Evolutionary conservation across 2,113 vertebrate species (phyloP), one percentile per base, ranked within the genome.

Genomic region (Muscicapa adusta): DNA sequence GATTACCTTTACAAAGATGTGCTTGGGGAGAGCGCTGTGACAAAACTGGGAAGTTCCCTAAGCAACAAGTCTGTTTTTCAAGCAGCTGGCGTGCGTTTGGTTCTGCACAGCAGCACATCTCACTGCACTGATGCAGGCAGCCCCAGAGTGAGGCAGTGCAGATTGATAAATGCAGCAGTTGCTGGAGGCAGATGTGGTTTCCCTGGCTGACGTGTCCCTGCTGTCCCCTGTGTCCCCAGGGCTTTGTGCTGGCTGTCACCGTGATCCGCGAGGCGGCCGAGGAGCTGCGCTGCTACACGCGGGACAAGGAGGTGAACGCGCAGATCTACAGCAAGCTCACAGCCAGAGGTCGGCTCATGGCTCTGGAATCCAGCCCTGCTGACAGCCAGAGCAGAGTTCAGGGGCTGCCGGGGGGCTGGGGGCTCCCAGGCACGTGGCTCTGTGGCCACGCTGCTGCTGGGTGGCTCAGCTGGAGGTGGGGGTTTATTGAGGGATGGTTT

Each of bases 271-370:
- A 99, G 97, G 99, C 99, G 0, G 98, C 99, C 4, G 99, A 99
- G 94, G 99, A 99, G 98, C 98, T 99, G 53, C 97, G 99, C 92
- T 99, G 99, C 96, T 99, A 98, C 89, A 74, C 99, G 62, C 97
- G 99, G 43, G 99, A 99, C 98, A 99, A 99, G 97, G 99, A 99
- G 86, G 99, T 99, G 72, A 99, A 99, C 98, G 99, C 99, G 48
- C 99, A 99, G 98, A 99, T 99, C 97, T 99, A 99, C 98, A 99
- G 99, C 98, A 99, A 99, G 93, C 99, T 99, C 81, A 99, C 99
- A 45, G 98, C 97, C 6, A 98, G 99, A 99, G 99, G 99, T 99
- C 83, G 97, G 98, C 80, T 63, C 20, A 53, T 4, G 89, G 91
- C 91, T 87, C 90, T 25, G 16, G 61, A 61, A 25, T 83, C 80